A percentile compares a stretch with the other conserved stretches of the same genome.
phyloP scores from a whole-genome alignment of 1,140 invertebrate genomes.

The Tyrophagus putrescentiae region DNA sequence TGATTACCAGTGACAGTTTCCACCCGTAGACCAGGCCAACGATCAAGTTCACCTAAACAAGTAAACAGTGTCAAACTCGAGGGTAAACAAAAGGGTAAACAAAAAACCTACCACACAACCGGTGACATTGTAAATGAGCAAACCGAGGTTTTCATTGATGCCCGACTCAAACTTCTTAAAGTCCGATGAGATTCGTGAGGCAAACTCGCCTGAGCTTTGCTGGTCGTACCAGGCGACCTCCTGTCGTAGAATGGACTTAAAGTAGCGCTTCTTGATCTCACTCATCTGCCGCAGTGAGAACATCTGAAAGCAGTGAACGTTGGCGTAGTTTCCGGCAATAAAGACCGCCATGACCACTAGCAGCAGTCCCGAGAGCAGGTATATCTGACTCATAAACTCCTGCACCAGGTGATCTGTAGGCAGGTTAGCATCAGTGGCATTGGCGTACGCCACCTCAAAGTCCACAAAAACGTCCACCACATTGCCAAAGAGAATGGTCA shows the following conservation, averaged over 20 bases:
- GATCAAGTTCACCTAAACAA: no score
- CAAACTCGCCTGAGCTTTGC: conserved; percentile 61
- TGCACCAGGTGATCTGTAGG: conserved; percentile 22
- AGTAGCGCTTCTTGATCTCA: conserved; percentile 31
- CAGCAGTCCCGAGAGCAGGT: neutral
- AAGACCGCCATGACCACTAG: neutral
- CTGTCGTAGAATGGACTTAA: conserved; percentile 42
- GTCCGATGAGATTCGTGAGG: conserved; percentile 52
- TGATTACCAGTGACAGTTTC: conserved; percentile 38
- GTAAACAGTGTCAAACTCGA: no score
- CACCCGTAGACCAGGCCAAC: conserved; percentile 37
- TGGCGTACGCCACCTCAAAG: conserved; percentile 26
- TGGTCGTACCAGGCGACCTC: conserved; percentile 70
- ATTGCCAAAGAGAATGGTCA: conserved; percentile 51
- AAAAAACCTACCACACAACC: conserved; percentile 29
- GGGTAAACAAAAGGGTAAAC: no score
- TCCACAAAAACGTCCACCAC: conserved; percentile 41
- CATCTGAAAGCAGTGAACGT: conserved; percentile 7
- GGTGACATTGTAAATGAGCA: conserved; percentile 33
- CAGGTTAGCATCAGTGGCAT: conserved; percentile 22
- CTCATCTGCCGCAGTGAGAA: conserved; percentile 23
- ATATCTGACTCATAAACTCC: conserved; percentile 15
- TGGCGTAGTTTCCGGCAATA: neutral
- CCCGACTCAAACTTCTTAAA: conserved; percentile 40
- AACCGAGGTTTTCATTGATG: conserved; percentile 42